Base-by-base conservation (phyloP, 2,888 invertebrate species). In the Cryptops parisi region DNA sequence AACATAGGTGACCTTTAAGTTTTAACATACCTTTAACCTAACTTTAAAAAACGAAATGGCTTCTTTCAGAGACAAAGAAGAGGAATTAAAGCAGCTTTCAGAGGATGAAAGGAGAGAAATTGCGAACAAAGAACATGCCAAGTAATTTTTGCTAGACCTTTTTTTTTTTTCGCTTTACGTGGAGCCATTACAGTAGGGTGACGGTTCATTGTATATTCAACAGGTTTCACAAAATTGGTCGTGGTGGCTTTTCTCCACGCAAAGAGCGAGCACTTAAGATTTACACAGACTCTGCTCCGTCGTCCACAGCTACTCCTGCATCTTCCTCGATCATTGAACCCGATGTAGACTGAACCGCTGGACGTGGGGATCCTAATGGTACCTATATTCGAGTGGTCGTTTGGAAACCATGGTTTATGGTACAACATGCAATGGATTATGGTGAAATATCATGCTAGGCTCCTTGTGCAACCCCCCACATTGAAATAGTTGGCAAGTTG, bases 191-290 rank as follows among this genome's bases (percentile, higher is more conserved):
- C n/a, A n/a, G n/a, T n/a, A n/a, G n/a, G n/a, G n/a, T n/a, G n/a
- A n/a, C n/a, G n/a, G n/a, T n/a, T n/a, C n/a, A n/a, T n/a, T n/a
- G n/a, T n/a, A n/a, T n/a, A n/a, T n/a, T n/a, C n/a, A n/a, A 23
- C 27, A 60, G 60, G 50, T 55, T 58, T 21, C 58, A 57, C 21
- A 59, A 58, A 47, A 44, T 51, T 50, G 45, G 52, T 25, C 56
- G 56, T 41, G 46, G 38, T 41, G 58, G 61, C 3, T 66, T 65
- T 58, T 78, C 78, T 54, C 78, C 78, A 39, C 73, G 82, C 47
- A 77, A 78, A 62, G 84, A 84, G 66, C 74, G 76, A 62, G 81
- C 80, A 26, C 70, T 84, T 49, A 82, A 81, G 71, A 84, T 84
- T 61, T 80, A 82, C 67, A 69, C 81, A 60, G 80, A 81, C 62